Percentiles rank a stretch among this genome's conserved stretches.
phyloP scores from a whole-genome alignment of 2,797 vertebrate species.

The Acanthurus lineatus region DNA sequence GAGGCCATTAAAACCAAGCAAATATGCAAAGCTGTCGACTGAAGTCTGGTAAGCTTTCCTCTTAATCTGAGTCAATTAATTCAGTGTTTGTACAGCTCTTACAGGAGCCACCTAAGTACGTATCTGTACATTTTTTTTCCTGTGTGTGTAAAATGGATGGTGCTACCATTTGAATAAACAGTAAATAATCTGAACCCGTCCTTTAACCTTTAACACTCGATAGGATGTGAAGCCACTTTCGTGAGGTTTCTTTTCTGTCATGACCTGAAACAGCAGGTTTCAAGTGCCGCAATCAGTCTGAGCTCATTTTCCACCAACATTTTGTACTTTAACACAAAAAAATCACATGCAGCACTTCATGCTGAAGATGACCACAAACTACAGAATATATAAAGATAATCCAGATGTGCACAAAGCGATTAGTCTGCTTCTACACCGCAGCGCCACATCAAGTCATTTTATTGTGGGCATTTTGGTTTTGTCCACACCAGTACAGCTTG shows the following conservation, averaged over 20 bases:
- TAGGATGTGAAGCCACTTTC: conserved; percentile 14
- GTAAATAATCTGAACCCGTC: conserved; percentile 14
- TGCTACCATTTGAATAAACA: too few relatives aligned
- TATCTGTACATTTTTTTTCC: too few relatives aligned
- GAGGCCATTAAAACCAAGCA: neutral
- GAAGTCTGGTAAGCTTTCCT: too few relatives aligned
- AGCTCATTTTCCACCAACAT: conserved; percentile 38
- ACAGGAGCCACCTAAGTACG: too few relatives aligned
- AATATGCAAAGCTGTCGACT: too few relatives aligned
- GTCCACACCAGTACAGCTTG: conserved; percentile 92
- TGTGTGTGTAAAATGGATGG: too few relatives aligned
- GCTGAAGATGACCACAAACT: conserved; percentile 42
- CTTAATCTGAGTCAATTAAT: too few relatives aligned
- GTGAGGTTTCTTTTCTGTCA: conserved; percentile 11
- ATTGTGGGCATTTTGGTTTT: conserved; percentile 83
- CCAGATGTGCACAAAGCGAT: neutral
- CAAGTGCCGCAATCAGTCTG: conserved; percentile 28
- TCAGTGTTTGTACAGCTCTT: too few relatives aligned
- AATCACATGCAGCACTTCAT: conserved; percentile 58
- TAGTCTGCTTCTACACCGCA: neutral
- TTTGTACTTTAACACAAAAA: conserved; percentile 46
- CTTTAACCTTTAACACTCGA: conserved; percentile 8
- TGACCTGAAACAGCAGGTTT: conserved; percentile 8
- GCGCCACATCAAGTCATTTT: conserved; percentile 70
- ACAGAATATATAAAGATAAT: conserved; percentile 23